phyloP scores from a whole-genome alignment of 2,113 vertebrate genomes.

The Camelus dromedarius region DNA sequence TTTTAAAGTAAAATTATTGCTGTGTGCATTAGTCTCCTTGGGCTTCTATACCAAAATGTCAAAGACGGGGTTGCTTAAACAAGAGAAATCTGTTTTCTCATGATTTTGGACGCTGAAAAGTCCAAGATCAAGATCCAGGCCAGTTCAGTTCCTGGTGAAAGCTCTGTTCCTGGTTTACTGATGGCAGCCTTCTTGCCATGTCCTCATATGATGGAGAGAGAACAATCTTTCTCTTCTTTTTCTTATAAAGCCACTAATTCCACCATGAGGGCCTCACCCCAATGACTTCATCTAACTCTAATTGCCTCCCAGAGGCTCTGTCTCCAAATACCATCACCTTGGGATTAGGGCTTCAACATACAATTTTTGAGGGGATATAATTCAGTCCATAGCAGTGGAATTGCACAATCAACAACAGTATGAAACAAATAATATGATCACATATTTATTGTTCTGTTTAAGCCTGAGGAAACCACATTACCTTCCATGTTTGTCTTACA shows the following conservation, averaged over 20 bases:
- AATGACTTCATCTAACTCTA: background rate
- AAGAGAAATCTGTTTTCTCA: background rate
- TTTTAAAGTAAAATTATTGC: background rate
- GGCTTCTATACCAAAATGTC: background rate
- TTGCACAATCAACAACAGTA: background rate
- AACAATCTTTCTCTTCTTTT: background rate
- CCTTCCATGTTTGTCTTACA: background rate
- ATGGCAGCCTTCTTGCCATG: background rate
- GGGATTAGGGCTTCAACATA: background rate
- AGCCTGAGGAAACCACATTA: constrained; percentile 3
- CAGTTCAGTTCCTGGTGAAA: background rate
- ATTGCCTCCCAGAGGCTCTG: background rate
- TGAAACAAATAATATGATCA: background rate
- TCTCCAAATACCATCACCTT: background rate
- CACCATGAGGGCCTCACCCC: background rate
- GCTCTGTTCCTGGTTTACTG: background rate
- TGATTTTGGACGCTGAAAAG: background rate
- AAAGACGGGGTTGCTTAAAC: background rate
- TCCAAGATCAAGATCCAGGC: background rate
- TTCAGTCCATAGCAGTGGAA: background rate
- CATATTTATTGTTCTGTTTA: background rate
- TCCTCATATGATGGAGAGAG: background rate
- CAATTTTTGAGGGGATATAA: background rate
- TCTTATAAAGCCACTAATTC: background rate
- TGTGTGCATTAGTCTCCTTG: background rate